Conservation (phyloP, 2,797 vertebrate species). For the Poecilia picta region DNA sequence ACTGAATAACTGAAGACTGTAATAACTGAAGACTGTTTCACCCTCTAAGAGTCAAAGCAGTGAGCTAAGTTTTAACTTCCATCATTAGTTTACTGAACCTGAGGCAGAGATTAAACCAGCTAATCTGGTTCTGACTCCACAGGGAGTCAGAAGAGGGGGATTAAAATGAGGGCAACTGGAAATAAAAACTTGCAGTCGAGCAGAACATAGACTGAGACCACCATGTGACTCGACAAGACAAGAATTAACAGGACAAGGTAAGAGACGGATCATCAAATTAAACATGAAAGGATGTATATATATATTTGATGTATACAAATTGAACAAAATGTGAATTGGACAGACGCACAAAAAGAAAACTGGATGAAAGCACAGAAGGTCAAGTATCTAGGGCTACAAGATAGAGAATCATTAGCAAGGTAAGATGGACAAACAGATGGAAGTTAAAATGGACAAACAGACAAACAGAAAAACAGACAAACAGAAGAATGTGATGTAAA, state of each 20-base stretch:
- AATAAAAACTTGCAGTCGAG: constrained; percentile 6
- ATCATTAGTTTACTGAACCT: constrained; percentile 42
- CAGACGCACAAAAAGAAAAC: not conserved
- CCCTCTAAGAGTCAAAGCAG: constrained; percentile 23
- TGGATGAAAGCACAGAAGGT: not conserved
- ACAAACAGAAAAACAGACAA: not conserved
- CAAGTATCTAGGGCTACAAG: not conserved
- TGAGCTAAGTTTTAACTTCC: constrained; percentile 41
- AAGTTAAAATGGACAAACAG: not conserved
- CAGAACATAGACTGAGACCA: not conserved
- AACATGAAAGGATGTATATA: not conserved
- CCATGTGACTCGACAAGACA: not conserved
- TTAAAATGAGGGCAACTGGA: constrained; percentile 1
- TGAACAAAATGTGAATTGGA: not conserved
- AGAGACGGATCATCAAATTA: not conserved
- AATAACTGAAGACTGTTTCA: constrained; percentile 24
- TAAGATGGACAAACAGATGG: not conserved
- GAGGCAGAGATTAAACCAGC: constrained; percentile 44
- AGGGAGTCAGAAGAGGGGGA: constrained; percentile 17
- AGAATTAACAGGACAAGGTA: not conserved
- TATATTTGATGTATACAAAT: not conserved
- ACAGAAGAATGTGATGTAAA: no score
- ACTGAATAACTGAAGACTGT: constrained; percentile 17
- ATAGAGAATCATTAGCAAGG: not conserved
- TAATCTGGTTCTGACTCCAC: constrained; percentile 4